Conservation (phyloP, 2,797 vertebrate species). For the Etheostoma nigrum region DNA sequence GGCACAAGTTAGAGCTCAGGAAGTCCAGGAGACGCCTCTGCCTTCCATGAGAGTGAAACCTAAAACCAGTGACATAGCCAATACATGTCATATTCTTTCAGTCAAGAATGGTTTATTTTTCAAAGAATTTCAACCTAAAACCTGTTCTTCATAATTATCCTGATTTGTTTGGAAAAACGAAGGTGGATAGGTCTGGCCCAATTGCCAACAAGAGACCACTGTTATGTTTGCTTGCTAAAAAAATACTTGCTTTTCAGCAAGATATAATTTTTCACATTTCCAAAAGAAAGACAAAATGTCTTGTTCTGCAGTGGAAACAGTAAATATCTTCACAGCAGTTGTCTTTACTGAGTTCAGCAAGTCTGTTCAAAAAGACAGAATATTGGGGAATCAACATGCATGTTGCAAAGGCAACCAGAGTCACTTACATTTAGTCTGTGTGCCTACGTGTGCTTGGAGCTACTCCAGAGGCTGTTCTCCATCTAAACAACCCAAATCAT, state of each 20-base stretch:
- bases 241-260: slow-evolving; percentile 56
- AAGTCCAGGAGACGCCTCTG: slow-evolving; percentile 88
- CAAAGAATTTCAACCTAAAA: slow-evolving; percentile 86
- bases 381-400: slow-evolving; percentile 24
- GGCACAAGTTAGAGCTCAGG: slow-evolving; percentile 85
- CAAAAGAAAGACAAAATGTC: slow-evolving; percentile 73
- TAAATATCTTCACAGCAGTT: slow-evolving; percentile 37
- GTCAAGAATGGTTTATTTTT: slow-evolving; percentile 87
- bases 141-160: slow-evolving; percentile 87
- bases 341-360: slow-evolving; percentile 19
- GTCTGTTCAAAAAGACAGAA: slow-evolving; percentile 39
- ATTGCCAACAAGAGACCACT: slow-evolving; percentile 83
- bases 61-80: slow-evolving; percentile 87
- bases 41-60: slow-evolving; percentile 83
- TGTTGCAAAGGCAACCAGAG: slow-evolving; percentile 57
- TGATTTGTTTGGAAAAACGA: slow-evolving; percentile 85
- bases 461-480: slow-evolving; percentile 74
- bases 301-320: slow-evolving; percentile 44
- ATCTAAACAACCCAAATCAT: slow-evolving; percentile 69
- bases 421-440: slow-evolving; percentile 61
- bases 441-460: slow-evolving; percentile 71
- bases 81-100: slow-evolving; percentile 87
- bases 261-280: slow-evolving; percentile 60
- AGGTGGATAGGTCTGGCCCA: slow-evolving; percentile 76
- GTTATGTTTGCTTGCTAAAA: slow-evolving; percentile 69